Evolutionary conservation across 2,888 invertebrate species (phyloP), one percentile per base, ranked within the genome.

Genomic region (Tetanocera ferruginea): DNA sequence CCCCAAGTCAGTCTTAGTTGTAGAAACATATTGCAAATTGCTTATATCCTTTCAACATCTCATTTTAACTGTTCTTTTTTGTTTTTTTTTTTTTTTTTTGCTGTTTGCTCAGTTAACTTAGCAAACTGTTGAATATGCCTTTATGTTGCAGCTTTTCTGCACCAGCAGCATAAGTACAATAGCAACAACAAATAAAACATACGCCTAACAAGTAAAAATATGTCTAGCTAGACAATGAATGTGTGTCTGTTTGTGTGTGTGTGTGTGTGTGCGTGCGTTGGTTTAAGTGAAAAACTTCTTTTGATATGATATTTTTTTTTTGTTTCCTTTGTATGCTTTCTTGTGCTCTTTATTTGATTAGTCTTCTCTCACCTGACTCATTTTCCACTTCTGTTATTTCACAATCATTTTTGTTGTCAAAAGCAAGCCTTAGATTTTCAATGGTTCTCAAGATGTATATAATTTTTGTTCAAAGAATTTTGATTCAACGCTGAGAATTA

Each of bases 341-440:
- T 19, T 55, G 1, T 55, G 23, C 6, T 19, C 55, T n/a, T 55
- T 55, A 19, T 55, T 55, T 23, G 23, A 55, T 55, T 19, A 6
- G n/a, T n/a, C 57, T 11, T 17, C 5, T 23, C 73, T 31, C 73
- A 73, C 73, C 73, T 73, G 73, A 62, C 25, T 73, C 73, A 73
- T 73, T 14, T 49, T 62, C 62, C 60, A 62, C 73, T 49, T 73
- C n/a, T 60, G 62, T 62, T 73, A 73, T 62, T 73, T 73, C 62
- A 73, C 73, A 73, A 73, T 73, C 73, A 73, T 73, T 43, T 73
- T 49, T 73, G 71, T 55, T 31, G 62, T 73, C 62, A 25, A 73
- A 73, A n/a, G 31, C 62, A 17, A 73, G 73, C 60, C 43, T 73
- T 8, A 72, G 72, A 43, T 73, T 73, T 49, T 73, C 73, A 62